A percentile compares a stretch with the other conserved stretches of the same genome.
Conservation (phyloP, 2,113 vertebrate species). For the Chaenocephalus aceratus region DNA sequence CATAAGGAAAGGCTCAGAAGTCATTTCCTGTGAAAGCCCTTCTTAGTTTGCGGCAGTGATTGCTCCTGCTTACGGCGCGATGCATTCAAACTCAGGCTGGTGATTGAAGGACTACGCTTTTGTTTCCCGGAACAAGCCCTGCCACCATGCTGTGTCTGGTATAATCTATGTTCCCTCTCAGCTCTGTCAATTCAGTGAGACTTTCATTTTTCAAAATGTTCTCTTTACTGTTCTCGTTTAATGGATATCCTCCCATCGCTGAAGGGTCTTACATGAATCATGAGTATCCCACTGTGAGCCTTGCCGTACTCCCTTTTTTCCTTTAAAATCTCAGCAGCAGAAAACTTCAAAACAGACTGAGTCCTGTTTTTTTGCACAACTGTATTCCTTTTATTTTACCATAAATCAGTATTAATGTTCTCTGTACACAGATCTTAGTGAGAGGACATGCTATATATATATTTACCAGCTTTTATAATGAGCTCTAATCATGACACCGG, state of each 20-base stretch:
- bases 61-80: conserved; percentile 14
- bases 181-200: conserved; percentile 67
- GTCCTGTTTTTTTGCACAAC: conserved; percentile 55
- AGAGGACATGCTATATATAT: neutral
- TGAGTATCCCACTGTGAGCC: conserved; percentile 8
- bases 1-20: conserved; percentile 28
- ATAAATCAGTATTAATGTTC: conserved; percentile 72
- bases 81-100: conserved; percentile 3
- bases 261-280: neutral
- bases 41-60: conserved; percentile 28
- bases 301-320: neutral
- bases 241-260: conserved; percentile 12
- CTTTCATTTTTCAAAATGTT: conserved; percentile 3
- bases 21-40: conserved; percentile 19
- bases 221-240: neutral
- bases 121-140: neutral
- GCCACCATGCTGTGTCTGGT: neutral
- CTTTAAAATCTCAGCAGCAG: neutral
- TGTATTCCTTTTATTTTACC: conserved; percentile 37
- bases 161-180: neutral
- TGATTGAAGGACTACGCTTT: conserved; percentile 39
- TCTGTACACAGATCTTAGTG: neutral
- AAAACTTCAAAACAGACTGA: conserved; percentile 27
- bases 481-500: neutral
- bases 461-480: neutral